Conservation (phyloP, 2,797 vertebrate genomes). For the Prunella strophiata region DNA sequence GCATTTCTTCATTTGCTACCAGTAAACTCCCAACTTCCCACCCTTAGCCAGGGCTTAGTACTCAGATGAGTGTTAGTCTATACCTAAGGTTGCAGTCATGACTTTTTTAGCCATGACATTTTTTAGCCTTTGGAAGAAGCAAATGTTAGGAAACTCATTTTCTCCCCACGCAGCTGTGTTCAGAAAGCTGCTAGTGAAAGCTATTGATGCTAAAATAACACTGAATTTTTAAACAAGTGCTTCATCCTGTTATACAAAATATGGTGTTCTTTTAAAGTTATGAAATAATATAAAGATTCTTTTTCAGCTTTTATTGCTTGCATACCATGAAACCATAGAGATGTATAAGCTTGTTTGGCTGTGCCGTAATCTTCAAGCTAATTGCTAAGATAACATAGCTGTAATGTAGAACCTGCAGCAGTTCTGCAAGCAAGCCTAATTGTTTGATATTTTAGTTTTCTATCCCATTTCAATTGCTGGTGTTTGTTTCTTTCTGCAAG, state of each 20-base stretch:
- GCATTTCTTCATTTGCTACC: slow-evolving; percentile 9
- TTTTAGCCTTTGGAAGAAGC: slow-evolving; percentile 54
- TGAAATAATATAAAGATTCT: background rate
- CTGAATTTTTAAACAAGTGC: slow-evolving; percentile 31
- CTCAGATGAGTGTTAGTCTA: background rate
- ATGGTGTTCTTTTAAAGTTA: slow-evolving; percentile 4
- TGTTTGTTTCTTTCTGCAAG: background rate
- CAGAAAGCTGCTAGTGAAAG: slow-evolving; percentile 37
- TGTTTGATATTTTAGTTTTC: background rate
- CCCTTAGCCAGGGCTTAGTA: background rate
- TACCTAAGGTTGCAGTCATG: background rate
- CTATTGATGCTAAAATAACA: slow-evolving; percentile 56
- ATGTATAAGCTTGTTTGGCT: background rate
- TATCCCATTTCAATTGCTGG: background rate
- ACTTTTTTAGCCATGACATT: slow-evolving; percentile 44
- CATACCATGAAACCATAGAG: background rate
- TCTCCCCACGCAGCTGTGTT: background rate
- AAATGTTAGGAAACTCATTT: slow-evolving; percentile 58
- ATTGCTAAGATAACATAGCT: background rate
- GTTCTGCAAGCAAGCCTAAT: background rate
- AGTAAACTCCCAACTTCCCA: background rate
- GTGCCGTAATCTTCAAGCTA: background rate
- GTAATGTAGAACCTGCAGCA: background rate
- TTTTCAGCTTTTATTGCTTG: background rate
- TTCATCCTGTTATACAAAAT: background rate